Evolutionary conservation across 2,797 vertebrate genomes (phyloP).

Genomic region (Graptemys geographica): DNA sequence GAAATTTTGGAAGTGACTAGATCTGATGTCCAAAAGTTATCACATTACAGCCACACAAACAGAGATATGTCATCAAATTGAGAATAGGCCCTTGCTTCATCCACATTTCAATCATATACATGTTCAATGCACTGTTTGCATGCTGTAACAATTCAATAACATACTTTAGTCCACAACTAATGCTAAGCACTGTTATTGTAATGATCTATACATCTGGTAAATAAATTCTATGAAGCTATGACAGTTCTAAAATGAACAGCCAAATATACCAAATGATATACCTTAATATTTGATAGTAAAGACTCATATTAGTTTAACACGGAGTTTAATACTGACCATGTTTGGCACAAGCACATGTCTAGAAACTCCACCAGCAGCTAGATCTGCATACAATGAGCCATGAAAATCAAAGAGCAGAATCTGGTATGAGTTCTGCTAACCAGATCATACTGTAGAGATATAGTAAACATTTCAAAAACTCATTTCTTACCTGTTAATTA

Average conservation of each 20-base stretch:
- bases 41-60: accelerated
- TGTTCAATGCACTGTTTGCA: background rate
- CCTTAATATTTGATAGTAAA: background rate
- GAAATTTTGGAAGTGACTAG: background rate
- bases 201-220: background rate
- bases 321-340: background rate
- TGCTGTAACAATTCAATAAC: background rate
- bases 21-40: accelerated
- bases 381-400: background rate
- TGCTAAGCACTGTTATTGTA: background rate
- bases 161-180: background rate
- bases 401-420: background rate
- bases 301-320: background rate
- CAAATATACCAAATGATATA: background rate
- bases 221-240: background rate
- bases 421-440: background rate
- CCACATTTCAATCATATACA: background rate
- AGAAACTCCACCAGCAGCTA: background rate
- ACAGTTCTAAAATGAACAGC: background rate
- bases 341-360: background rate
- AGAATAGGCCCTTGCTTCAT: background rate
- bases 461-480: background rate
- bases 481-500: background rate
- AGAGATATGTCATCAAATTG: background rate
- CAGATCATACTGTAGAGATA: background rate